Base-by-base conservation (phyloP, 2,888 invertebrate genomes). In the Tortricodes alternella region DNA sequence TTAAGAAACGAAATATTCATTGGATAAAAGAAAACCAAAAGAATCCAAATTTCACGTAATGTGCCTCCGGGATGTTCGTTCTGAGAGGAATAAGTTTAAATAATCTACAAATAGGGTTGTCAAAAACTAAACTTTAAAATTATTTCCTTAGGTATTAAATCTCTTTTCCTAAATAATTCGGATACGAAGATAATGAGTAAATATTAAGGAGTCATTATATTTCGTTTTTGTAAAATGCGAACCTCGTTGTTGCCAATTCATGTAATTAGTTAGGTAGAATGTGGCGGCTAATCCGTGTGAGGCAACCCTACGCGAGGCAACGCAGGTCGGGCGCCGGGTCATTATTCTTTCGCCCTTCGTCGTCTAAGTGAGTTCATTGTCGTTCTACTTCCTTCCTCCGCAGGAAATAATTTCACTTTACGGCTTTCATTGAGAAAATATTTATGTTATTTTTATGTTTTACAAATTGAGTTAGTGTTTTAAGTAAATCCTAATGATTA, bases 351-450 rank as follows among this genome's bases (percentile, higher is more conserved):
- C 73, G 66, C 75, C 77, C 75, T 74, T 75, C 71, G 70, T 64
- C 69, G 39, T 75, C 74, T 79, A 80, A 85, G 78, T 81, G 80
- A 83, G 80, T 84, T 79, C 80, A 80, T 81, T 80, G 80, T 77
- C 81, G 76, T 79, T 76, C 76, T 77, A 79, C 82, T 86, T 87
- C 83, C 85, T 83, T 84, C 82, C 68, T 66, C 64, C 62, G 62
- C 73, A 72, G 73, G 75, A 79, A 80, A 85, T 79, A 77, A 85
- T 84, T 84, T 80, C 76, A 79, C 78, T 81, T 80, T 80, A 73
- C 70, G 72, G 64, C 64, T 70, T 71, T 72, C 75, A 77, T 77
- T 78, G 73, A 76, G 73, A 77, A 74, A 76, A 78, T 74, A 72
- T 72, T 76, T 70, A 68, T 71, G 70, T 72, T 71, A 69, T 71